Evolutionary conservation across 1,140 invertebrate species (phyloP).

Genomic region (Dysdera silvatica): DNA sequence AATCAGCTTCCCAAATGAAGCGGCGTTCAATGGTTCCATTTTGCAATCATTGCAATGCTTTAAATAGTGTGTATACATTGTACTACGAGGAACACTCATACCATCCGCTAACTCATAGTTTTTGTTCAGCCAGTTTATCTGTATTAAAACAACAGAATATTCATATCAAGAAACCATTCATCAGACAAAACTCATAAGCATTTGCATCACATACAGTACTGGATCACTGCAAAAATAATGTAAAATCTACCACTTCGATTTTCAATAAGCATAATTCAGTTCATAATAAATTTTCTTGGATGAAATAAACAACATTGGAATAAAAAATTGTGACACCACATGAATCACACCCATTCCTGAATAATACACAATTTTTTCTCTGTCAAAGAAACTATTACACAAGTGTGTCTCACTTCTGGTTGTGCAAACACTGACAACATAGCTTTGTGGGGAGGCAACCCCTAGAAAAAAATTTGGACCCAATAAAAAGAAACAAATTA

Average conservation of each 20-base stretch:
- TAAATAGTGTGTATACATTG: constrained; percentile 93
- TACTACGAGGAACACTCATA: constrained; percentile 89
- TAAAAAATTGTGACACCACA: too few relatives aligned
- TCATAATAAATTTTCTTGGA: not conserved
- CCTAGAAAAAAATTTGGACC: too few relatives aligned
- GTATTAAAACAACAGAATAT: constrained; percentile 24
- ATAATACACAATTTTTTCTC: too few relatives aligned
- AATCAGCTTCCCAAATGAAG: constrained; percentile 97
- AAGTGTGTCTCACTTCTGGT: too few relatives aligned
- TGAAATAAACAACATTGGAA: not conserved
- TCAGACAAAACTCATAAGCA: not conserved
- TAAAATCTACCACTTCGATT: not conserved
- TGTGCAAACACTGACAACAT: too few relatives aligned
- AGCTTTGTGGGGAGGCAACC: too few relatives aligned
- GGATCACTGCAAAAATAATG: not conserved
- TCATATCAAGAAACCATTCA: not conserved
- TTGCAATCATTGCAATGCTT: constrained; percentile 89
- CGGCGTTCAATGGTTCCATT: constrained; percentile 95
- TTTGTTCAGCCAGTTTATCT: constrained; percentile 94
- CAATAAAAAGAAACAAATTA: too few relatives aligned
- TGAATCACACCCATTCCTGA: too few relatives aligned
- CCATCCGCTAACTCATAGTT: constrained; percentile 98
- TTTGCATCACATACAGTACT: not conserved
- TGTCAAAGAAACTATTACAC: too few relatives aligned
- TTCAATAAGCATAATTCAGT: not conserved